phyloP scores from a whole-genome alignment of 2,113 vertebrate species.

The Glareola pratincola region DNA sequence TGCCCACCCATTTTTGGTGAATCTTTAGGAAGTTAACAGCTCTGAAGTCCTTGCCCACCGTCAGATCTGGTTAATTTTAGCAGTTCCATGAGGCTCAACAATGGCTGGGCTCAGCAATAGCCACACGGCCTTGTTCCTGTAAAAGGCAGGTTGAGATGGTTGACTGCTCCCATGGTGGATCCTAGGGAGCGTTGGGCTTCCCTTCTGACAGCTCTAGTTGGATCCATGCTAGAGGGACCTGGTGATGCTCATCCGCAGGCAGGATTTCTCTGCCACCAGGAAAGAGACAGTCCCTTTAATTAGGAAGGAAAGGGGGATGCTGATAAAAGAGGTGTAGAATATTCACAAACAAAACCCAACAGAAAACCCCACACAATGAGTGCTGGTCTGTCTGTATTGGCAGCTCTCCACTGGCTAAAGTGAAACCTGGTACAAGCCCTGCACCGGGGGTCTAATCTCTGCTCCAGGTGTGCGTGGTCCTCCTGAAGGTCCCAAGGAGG shows the following conservation, averaged over 20 bases:
- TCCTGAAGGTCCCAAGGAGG: not conserved
- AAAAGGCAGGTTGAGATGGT: not conserved
- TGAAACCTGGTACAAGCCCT: not conserved
- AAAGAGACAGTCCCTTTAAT: rapidly evolving
- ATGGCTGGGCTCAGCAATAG: not conserved
- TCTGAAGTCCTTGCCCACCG: not conserved
- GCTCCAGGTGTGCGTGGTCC: not conserved
- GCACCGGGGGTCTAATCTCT: not conserved
- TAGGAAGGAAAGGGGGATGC: not conserved
- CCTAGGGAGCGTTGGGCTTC: not conserved
- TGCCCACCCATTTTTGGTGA: not conserved
- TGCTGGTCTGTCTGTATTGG: not conserved
- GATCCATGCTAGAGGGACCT: not conserved
- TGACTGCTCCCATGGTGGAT: not conserved
- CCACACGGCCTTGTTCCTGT: not conserved
- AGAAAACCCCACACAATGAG: rapidly evolving
- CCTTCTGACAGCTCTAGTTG: not conserved
- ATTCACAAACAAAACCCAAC: not conserved
- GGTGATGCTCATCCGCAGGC: not conserved
- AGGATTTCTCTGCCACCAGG: not conserved
- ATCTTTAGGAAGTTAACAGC: not conserved
- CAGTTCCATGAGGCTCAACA: rapidly evolving
- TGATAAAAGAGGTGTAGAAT: rapidly evolving
- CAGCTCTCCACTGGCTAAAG: not conserved
- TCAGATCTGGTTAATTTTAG: not conserved